A percentile compares a stretch with the other conserved stretches of the same genome.
phyloP scores from a whole-genome alignment of 1,140 invertebrate species.

The Macrobrachium rosenbergii region DNA sequence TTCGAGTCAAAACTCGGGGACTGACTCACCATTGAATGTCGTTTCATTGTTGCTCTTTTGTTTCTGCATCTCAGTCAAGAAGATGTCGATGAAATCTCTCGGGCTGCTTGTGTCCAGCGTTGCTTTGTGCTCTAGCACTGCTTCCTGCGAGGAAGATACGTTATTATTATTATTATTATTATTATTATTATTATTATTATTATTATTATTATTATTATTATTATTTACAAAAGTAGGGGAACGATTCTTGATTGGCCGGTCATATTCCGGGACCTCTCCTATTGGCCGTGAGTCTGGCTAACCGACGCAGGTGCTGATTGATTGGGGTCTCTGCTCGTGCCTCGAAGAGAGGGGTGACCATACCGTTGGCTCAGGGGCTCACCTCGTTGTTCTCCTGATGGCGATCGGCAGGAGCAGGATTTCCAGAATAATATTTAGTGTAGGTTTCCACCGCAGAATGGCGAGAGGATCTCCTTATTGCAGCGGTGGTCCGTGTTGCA shows the following conservation, averaged over 20 bases:
- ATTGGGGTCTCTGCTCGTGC: too few species aligned
- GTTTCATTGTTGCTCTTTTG: slow-evolving; percentile 27
- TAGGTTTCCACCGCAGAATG: too few species aligned
- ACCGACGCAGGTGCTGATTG: background rate
- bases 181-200: background rate
- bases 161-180: too few species aligned
- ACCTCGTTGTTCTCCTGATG: too few species aligned
- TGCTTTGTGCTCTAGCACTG: slow-evolving; percentile 68
- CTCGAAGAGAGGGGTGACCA: too few species aligned
- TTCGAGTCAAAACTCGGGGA: too few species aligned
- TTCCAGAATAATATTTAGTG: too few species aligned
- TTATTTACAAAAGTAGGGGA: background rate
- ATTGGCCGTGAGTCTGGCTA: background rate
- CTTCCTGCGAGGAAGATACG: background rate
- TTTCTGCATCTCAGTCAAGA: slow-evolving; percentile 68
- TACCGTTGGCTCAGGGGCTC: too few species aligned
- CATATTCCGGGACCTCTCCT: too few species aligned
- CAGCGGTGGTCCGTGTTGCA: too few species aligned
- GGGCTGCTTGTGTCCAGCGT: slow-evolving; percentile 68
- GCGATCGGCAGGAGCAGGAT: too few species aligned
- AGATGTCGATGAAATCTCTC: slow-evolving; percentile 71
- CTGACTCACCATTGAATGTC: slow-evolving; percentile 50
- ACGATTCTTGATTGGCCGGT: background rate
- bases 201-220: background rate
- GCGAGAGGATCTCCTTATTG: too few species aligned